These are phyloP conservation scores for Harpalus rubripes DNA, from an alignment of 2,888 invertebrate species.

Conservation along the genomic window DNA sequence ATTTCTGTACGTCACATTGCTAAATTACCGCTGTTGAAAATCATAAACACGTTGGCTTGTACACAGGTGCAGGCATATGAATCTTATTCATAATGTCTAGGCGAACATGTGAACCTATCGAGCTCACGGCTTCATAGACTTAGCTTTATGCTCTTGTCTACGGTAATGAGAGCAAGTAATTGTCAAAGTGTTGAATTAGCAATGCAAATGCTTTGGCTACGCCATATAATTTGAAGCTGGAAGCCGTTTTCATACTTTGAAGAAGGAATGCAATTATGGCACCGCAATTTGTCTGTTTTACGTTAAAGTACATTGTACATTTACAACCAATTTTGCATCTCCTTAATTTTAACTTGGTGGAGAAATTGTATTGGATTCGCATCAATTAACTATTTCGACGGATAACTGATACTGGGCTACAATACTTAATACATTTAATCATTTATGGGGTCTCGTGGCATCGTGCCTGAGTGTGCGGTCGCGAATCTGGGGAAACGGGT, in stretches of 20 bases:
- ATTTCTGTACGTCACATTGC: constrained; percentile 49
- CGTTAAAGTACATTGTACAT: not conserved
- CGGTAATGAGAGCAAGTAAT: constrained; percentile 16
- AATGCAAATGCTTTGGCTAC: constrained; percentile 36
- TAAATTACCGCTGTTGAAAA: constrained; percentile 39
- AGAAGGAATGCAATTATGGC: not conserved
- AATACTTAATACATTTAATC: too few relatives aligned
- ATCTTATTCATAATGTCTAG: constrained; percentile 41
- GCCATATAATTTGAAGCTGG: constrained; percentile 27
- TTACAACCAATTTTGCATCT: not conserved
- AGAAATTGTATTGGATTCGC: too few relatives aligned
- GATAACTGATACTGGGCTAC: too few relatives aligned
- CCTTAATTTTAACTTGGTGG: not conserved
- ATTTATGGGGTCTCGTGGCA: too few relatives aligned
- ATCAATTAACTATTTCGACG: too few relatives aligned
- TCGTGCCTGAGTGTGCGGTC: too few relatives aligned
- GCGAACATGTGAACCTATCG: constrained; percentile 7
- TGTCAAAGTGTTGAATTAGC: constrained; percentile 39
- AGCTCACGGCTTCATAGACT: not conserved
- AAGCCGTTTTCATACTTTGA: constrained; percentile 9
- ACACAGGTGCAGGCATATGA: constrained; percentile 46
- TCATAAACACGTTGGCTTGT: constrained; percentile 46
- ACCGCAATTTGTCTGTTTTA: not conserved
- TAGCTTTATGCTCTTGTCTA: constrained; percentile 33
- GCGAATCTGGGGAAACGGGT: too few relatives aligned